A percentile compares a stretch with the other conserved stretches of the same genome.
Conservation (phyloP, 2,797 vertebrate genomes). For the Ceryle rudis region DNA sequence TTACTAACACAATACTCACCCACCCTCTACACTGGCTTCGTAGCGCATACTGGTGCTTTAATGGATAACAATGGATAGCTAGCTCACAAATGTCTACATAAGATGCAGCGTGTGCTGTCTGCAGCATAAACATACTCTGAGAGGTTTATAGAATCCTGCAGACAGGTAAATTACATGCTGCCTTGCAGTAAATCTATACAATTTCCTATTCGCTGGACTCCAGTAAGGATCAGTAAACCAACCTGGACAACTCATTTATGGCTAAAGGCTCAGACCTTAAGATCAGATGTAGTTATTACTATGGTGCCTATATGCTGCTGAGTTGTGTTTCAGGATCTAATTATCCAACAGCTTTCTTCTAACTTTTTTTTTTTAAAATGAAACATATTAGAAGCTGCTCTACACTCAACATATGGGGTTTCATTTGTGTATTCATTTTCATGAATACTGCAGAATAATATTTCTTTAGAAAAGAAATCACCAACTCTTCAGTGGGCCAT, state of each 20-base stretch:
- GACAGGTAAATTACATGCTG: background rate
- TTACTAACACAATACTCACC: background rate
- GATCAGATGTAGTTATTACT: background rate
- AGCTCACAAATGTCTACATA: background rate
- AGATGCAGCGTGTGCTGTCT: background rate
- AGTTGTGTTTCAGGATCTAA: background rate
- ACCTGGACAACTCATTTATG: background rate
- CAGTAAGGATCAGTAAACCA: background rate
- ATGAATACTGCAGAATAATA: background rate
- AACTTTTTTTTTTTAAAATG: too few species aligned
- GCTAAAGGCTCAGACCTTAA: background rate
- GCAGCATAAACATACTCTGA: background rate
- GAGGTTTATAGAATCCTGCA: background rate
- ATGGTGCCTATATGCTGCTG: background rate
- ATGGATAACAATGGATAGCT: background rate
- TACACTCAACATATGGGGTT: background rate
- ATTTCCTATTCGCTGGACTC: background rate
- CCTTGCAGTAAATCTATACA: background rate
- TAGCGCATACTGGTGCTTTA: background rate
- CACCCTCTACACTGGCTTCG: background rate
- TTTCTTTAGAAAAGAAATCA: background rate
- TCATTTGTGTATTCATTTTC: background rate
- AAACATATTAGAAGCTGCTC: background rate
- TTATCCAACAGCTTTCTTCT: fast-evolving
- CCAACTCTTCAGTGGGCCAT: background rate